Base-by-base conservation (phyloP, 2,797 vertebrate species). In the Philypnodon macrostomus region DNA sequence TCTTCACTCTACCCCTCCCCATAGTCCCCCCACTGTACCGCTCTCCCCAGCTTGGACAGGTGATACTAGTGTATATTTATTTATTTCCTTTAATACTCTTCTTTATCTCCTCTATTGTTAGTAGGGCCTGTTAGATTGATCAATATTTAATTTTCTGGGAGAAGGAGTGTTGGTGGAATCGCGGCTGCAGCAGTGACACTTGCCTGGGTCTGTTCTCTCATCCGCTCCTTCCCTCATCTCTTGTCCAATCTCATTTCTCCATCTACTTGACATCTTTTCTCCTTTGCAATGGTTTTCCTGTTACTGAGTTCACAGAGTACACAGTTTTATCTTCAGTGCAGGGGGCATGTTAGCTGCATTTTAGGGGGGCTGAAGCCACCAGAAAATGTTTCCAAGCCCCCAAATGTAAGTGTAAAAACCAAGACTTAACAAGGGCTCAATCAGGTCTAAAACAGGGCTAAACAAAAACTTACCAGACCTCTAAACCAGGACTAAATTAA, bases 61-160 rank as follows among this genome's bases (percentile, higher is more conserved):
- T 88, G 79, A 76, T 82, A 85, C 81, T 79, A 80, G 73, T 81
- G 80, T 85, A 85, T 85, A 89, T 88, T 86, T 88, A 88, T 90
- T 89, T 90, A 86, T 89, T 88, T 87, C 85, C 81, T 83, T 84
- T 88, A 87, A 85, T 86, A 83, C 85, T 88, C 84, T 84, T 83
- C 84, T 89, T 89, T 89, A 89, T 92, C 83, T 88, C 68, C 70
- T 84, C 87, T 83, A 73, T 91, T 92, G 90, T 92, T 92, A 90
- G 87, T 82, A 86, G 90, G 86, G 85, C 90, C n/a, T 58, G 64
- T 52, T 80, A 90, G 89, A 91, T 88, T 93, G 92, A 93, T 94
- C 93, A 93, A 92, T 94, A 93, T 93, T 94, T 93, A 91, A 94
- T 95, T 95, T 95, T 94, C 91, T 91, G 73, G 63, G 80, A 78